Evolutionary conservation across 2,113 vertebrate species (phyloP).

Genomic region (Arvicanthis niloticus): DNA sequence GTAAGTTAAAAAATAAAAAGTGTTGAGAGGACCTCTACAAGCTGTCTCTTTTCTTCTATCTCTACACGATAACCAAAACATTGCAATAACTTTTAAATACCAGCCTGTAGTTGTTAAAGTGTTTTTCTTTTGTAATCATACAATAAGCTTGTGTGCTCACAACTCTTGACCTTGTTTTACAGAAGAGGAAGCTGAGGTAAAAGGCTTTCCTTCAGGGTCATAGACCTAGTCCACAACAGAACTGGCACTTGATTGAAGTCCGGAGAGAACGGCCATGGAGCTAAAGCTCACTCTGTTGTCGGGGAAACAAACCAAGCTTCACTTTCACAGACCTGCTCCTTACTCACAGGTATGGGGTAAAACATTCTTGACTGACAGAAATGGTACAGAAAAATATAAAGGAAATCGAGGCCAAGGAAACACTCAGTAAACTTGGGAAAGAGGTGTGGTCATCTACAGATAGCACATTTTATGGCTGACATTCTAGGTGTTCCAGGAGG

Average conservation of each 20-base stretch:
- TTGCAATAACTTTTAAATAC: conserved; percentile 24
- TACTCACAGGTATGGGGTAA: background rate
- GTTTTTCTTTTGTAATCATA: conserved; percentile 40
- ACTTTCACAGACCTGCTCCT: background rate
- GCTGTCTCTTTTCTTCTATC: conserved; percentile 30
- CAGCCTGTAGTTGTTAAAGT: background rate
- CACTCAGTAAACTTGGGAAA: conserved; percentile 34
- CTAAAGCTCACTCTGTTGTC: background rate
- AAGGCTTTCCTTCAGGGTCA: conserved; percentile 17
- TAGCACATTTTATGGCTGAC: background rate
- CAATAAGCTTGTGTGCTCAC: conserved; percentile 19
- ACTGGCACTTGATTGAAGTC: background rate
- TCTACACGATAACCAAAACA: conserved; percentile 1
- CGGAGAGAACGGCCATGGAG: background rate
- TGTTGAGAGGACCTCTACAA: background rate
- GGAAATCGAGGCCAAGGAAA: conserved; percentile 35
- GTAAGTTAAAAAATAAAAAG: background rate
- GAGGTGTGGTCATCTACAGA: background rate
- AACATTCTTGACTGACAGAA: conserved; percentile 11
- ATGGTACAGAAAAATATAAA: conserved; percentile 16
- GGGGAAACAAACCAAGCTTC: background rate
- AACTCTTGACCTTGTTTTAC: conserved; percentile 50
- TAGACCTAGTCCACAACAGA: background rate
- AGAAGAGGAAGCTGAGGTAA: conserved; percentile 28
- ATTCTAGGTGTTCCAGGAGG: background rate